Conservation (phyloP, 2,113 vertebrate genomes). For the Caracal caracal region DNA sequence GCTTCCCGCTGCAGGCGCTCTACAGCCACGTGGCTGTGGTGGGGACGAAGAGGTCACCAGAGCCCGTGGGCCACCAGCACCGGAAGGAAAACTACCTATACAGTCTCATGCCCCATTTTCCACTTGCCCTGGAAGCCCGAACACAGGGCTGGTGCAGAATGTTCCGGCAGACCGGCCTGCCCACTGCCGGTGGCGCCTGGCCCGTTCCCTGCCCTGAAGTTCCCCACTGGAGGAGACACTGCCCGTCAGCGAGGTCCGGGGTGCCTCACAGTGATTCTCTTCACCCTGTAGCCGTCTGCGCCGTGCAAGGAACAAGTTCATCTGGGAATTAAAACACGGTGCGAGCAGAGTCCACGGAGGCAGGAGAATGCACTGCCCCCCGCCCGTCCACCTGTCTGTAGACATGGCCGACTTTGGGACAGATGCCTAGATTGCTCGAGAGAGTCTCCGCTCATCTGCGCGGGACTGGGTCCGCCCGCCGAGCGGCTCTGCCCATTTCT, state of each 20-base stretch:
- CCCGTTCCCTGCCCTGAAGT: fast-evolving
- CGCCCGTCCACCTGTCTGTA: neutral
- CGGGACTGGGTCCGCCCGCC: fast-evolving
- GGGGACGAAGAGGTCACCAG: neutral
- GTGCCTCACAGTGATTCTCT: neutral
- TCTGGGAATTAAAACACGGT: fast-evolving
- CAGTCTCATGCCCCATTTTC: fast-evolving
- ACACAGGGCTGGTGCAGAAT: fast-evolving
- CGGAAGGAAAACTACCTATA: neutral
- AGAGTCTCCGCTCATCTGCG: neutral
- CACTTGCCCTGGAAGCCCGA: fast-evolving
- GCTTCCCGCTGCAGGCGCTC: fast-evolving
- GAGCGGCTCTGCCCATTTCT: neutral
- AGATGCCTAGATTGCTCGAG: fast-evolving
- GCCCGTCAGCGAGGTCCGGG: fast-evolving
- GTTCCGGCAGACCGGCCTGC: fast-evolving
- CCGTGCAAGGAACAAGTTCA: fast-evolving
- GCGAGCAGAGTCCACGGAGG: fast-evolving
- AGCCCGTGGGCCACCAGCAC: neutral
- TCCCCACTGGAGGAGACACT: neutral
- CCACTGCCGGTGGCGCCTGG: neutral
- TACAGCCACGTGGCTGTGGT: fast-evolving
- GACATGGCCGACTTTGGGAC: neutral
- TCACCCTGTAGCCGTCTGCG: fast-evolving
- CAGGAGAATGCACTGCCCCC: fast-evolving